Percentiles rank a stretch among this genome's conserved stretches.
These are phyloP conservation scores for Pararge aegeria DNA, from an alignment of 1,140 invertebrate genomes.

Conservation along the genomic window DNA sequence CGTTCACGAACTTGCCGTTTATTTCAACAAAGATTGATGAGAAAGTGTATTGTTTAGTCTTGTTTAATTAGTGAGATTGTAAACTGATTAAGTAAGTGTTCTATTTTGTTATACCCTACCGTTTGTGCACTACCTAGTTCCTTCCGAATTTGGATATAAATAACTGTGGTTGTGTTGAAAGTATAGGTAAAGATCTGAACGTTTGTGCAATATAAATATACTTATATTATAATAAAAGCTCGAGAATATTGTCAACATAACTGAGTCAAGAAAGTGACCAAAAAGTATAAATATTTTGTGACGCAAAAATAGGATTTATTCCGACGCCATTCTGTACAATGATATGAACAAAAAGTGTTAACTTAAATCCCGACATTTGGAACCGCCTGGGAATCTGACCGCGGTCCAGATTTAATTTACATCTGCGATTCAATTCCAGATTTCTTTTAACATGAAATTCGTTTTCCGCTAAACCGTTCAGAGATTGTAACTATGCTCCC, in stretches of 20 bases:
- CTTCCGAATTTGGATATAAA: no score
- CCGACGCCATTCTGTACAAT: conserved; percentile 14
- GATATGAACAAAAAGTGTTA: conserved; percentile 31
- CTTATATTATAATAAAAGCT: no score
- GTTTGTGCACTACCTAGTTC: no score
- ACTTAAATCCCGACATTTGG: conserved; percentile 25
- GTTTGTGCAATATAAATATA: no score
- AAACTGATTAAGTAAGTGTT: no score
- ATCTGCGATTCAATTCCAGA: conserved; percentile 36
- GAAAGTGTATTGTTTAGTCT: background rate
- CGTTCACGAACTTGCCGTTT: conserved; percentile 1
- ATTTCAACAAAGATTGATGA: background rate
- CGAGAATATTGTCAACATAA: no score
- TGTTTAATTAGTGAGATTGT: no score
- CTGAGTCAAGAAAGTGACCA: no score
- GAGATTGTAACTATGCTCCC: conserved; percentile 12
- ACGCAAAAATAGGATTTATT: conserved; percentile 16
- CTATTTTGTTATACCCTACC: no score
- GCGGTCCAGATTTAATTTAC: conserved; percentile 53
- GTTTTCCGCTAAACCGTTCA: conserved; percentile 23
- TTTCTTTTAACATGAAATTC: conserved; percentile 25
- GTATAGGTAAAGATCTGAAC: no score
- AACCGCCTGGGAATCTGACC: conserved; percentile 40
- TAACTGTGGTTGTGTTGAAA: no score
- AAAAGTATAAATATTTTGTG: background rate